phyloP scores from a whole-genome alignment of 2,797 vertebrate genomes.

The Sebastes kiyomatsui region DNA sequence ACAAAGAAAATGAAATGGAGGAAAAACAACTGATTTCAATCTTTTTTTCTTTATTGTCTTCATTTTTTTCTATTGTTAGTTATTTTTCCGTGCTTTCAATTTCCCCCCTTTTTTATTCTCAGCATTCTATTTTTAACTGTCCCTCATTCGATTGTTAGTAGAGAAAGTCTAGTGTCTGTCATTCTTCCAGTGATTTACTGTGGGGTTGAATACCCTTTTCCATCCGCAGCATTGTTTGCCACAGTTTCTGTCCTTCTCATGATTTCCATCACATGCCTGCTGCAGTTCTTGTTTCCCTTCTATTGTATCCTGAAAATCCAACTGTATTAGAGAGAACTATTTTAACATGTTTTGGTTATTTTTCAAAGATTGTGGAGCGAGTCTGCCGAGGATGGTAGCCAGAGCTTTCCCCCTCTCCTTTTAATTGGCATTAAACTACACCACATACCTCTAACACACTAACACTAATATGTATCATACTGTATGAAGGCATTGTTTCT shows the following conservation, averaged over 20 bases:
- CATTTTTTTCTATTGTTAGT: background rate
- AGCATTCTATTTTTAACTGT: conserved; percentile 28
- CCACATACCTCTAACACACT: background rate
- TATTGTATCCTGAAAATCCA: conserved; percentile 11
- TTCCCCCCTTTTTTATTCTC: background rate
- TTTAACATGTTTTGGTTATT: background rate
- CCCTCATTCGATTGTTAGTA: conserved; percentile 20
- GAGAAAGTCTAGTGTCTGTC: background rate
- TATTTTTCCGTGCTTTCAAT: conserved; percentile 20
- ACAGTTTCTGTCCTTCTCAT: background rate
- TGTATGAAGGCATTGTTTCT: background rate
- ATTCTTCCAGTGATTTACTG: conserved; percentile 24
- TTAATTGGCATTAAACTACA: background rate
- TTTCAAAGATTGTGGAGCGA: background rate
- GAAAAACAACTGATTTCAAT: background rate
- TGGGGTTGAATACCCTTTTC: conserved; percentile 23
- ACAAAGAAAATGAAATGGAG: background rate
- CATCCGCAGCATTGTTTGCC: conserved; percentile 5
- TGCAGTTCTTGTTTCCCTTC: conserved; percentile 2
- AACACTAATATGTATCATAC: background rate
- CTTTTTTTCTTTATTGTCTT: background rate
- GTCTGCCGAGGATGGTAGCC: background rate
- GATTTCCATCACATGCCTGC: background rate
- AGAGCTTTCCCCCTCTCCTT: background rate
- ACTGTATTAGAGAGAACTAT: background rate